These are phyloP conservation scores for Kradibia gibbosae DNA, from an alignment of 1,140 invertebrate species.

Conservation along the genomic window DNA sequence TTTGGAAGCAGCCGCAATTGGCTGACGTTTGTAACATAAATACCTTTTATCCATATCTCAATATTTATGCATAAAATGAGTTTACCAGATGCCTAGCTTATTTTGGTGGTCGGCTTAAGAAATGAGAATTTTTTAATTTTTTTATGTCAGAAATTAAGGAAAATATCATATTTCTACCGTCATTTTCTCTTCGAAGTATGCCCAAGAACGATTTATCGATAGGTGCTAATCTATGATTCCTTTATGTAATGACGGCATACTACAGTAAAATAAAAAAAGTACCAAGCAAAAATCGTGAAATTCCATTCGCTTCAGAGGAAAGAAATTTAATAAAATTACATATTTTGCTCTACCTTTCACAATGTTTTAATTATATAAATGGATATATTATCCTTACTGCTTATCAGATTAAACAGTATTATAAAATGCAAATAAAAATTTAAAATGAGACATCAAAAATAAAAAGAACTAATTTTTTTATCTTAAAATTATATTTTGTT, in stretches of 20 bases:
- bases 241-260: too few relatives aligned
- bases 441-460: too few relatives aligned
- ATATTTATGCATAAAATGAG: too few relatives aligned
- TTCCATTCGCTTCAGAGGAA: not conserved
- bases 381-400: too few relatives aligned
- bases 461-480: too few relatives aligned
- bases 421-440: too few relatives aligned
- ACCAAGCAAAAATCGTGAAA: too few relatives aligned
- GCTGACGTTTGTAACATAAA: not conserved
- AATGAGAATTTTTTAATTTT: not conserved
- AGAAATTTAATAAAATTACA: not conserved
- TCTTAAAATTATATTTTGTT: too few relatives aligned
- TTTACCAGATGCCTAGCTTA: constrained; percentile 12
- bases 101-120: not conserved
- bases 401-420: too few relatives aligned
- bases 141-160: not conserved
- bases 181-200: constrained; percentile 54
- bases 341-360: too few relatives aligned
- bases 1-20: not conserved
- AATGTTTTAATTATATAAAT: too few relatives aligned
- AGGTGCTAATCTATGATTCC: not conserved
- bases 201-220: constrained; percentile 30
- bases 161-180: constrained; percentile 47
- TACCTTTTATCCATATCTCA: not conserved
- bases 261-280: not conserved